phyloP scores from a whole-genome alignment of 2,113 vertebrate genomes.

The Triplophysa tibetana region DNA sequence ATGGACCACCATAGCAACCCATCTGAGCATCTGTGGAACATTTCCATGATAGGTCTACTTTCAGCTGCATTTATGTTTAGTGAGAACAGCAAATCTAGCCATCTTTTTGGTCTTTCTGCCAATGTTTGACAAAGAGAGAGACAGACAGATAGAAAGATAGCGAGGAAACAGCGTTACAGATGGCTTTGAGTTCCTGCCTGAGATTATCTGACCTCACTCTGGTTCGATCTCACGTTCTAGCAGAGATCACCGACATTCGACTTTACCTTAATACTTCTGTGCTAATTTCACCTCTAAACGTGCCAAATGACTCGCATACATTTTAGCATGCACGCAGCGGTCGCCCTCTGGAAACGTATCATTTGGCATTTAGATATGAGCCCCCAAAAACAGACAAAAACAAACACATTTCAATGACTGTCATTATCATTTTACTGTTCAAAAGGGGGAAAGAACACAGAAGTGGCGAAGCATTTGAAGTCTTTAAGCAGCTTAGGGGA shows the following conservation, averaged over 20 bases:
- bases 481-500: slow-evolving; percentile 52
- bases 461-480: slow-evolving; percentile 45
- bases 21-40: slow-evolving; percentile 24
- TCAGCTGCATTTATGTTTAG: slow-evolving; percentile 7
- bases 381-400: slow-evolving; percentile 26
- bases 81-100: not conserved
- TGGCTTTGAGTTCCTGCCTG: slow-evolving; percentile 2
- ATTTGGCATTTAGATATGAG: slow-evolving; percentile 22
- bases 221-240: slow-evolving; percentile 5
- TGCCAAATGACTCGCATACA: slow-evolving; percentile 18
- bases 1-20: slow-evolving; percentile 26
- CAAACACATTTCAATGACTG: slow-evolving; percentile 44
- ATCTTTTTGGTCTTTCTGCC: slow-evolving; percentile 8
- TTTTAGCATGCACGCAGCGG: slow-evolving; percentile 23
- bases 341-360: slow-evolving; percentile 22
- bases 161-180: not conserved
- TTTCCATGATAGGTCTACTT: slow-evolving; percentile 22
- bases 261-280: slow-evolving; percentile 9
- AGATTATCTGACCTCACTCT: slow-evolving; percentile 10
- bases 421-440: slow-evolving; percentile 43
- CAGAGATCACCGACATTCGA: slow-evolving; percentile 8
- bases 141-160: slow-evolving; percentile 10
- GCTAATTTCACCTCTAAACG: slow-evolving; percentile 16
- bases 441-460: slow-evolving; percentile 36
- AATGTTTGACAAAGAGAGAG: slow-evolving; percentile 22